Evolutionary conservation across 2,113 vertebrate species (phyloP).

Genomic region (Microtus montanus): DNA sequence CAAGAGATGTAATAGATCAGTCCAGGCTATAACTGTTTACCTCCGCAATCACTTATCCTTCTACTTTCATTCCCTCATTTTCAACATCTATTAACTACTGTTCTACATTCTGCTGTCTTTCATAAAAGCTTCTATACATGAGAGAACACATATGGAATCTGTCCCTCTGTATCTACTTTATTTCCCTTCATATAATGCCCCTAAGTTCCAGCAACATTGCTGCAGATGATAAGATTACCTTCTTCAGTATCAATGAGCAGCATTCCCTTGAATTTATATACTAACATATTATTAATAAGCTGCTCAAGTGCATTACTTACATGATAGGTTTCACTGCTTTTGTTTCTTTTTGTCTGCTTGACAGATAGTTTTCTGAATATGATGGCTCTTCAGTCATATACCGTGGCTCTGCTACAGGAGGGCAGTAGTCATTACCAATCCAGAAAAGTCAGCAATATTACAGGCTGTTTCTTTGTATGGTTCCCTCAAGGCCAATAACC

Average conservation of each 20-base stretch:
- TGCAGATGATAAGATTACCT: background rate
- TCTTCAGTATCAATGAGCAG: background rate
- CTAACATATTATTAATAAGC: background rate
- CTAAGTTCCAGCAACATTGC: background rate
- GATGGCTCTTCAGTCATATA: background rate
- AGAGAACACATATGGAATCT: background rate
- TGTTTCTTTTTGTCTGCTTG: background rate
- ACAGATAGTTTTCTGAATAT: background rate
- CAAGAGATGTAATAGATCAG: background rate
- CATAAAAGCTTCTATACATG: background rate
- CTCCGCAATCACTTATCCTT: too few relatives aligned
- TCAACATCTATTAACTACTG: background rate
- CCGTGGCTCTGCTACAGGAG: background rate
- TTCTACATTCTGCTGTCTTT: background rate
- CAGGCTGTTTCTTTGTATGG: background rate
- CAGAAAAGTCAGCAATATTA: background rate
- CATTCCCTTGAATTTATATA: background rate
- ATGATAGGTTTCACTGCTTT: background rate
- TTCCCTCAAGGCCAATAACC: background rate
- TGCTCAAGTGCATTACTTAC: background rate
- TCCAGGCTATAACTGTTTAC: background rate
- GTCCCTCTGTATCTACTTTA: background rate
- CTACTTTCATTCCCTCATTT: background rate
- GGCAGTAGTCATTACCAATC: too few relatives aligned
- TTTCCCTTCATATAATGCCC: background rate